A percentile compares a stretch with the other conserved stretches of the same genome.
phyloP scores from a whole-genome alignment of 2,888 invertebrate genomes.

The Acanthosoma haemorrhoidale region DNA sequence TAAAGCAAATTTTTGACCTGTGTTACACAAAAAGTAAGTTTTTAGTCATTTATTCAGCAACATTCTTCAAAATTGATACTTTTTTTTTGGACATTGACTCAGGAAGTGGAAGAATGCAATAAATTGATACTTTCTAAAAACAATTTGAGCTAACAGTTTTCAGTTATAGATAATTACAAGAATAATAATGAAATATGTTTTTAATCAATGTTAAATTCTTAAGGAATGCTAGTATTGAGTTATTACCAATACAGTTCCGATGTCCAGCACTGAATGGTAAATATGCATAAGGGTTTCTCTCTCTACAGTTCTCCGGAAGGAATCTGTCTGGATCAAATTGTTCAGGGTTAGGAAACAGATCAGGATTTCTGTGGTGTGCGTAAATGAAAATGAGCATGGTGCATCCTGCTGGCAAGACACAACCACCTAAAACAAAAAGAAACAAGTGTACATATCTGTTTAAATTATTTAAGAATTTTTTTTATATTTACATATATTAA shows the following conservation, averaged over 20 bases:
- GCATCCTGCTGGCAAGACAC: not conserved
- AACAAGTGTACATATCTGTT: not conserved
- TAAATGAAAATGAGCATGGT: conserved; percentile 12
- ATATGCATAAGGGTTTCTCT: conserved; percentile 14
- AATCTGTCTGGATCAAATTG: conserved; percentile 22
- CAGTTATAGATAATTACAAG: too few relatives aligned
- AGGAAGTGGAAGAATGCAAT: not conserved
- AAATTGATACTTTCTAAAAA: too few relatives aligned
- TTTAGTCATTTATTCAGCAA: not conserved
- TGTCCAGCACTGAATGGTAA: conserved; percentile 25
- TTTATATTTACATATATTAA: not conserved
- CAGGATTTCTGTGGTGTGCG: not conserved
- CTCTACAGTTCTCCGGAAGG: conserved; percentile 9
- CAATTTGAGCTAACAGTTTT: too few relatives aligned
- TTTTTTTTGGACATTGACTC: not conserved
- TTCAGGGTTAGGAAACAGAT: conserved; percentile 2
- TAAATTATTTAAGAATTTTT: not conserved
- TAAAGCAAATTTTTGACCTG: conserved; percentile 26
- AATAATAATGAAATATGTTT: too few relatives aligned
- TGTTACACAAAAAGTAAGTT: too few relatives aligned
- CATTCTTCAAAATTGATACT: not conserved
- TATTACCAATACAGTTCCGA: conserved; percentile 23
- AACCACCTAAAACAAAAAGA: not conserved
- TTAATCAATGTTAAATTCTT: too few relatives aligned
- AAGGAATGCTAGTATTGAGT: too few relatives aligned